These are phyloP conservation scores for Tetrax tetrax DNA, from an alignment of 2,113 vertebrate genomes.

Conservation along the genomic window DNA sequence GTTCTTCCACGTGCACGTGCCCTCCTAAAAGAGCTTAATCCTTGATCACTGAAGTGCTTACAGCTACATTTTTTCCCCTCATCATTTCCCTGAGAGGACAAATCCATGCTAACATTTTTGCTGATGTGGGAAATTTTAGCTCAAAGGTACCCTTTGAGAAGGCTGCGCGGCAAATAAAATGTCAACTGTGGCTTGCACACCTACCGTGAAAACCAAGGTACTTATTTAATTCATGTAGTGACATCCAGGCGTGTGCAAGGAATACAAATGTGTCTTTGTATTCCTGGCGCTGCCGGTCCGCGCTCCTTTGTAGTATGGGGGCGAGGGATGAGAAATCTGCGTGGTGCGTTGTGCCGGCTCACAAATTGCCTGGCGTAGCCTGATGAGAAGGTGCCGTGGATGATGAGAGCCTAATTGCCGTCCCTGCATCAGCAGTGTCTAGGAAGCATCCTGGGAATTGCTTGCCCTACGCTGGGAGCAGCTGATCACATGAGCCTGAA, in stretches of 20 bases:
- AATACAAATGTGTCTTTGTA: neutral
- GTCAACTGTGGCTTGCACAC: neutral
- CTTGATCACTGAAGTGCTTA: neutral
- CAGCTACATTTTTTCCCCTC: neutral
- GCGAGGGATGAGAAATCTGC: neutral
- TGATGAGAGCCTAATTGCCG: constrained; percentile 50
- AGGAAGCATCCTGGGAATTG: constrained; percentile 79
- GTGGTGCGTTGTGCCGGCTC: neutral
- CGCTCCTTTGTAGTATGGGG: neutral
- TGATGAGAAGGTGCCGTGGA: constrained; percentile 50
- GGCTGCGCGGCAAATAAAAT: accelerated
- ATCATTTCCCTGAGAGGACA: neutral
- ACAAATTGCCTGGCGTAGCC: constrained; percentile 45
- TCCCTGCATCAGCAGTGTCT: constrained; percentile 76
- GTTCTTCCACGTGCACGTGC: neutral
- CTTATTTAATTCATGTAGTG: neutral
- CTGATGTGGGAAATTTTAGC: neutral
- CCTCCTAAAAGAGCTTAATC: neutral
- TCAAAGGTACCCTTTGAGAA: neutral
- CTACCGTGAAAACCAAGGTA: neutral
- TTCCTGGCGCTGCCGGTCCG: neutral
- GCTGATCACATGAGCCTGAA: constrained; percentile 89
- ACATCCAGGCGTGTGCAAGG: neutral
- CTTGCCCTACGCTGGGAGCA: constrained; percentile 75
- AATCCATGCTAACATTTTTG: neutral